Evolutionary conservation across 2,113 vertebrate genomes (phyloP).

Genomic region (Gnathonemus longibarbis): DNA sequence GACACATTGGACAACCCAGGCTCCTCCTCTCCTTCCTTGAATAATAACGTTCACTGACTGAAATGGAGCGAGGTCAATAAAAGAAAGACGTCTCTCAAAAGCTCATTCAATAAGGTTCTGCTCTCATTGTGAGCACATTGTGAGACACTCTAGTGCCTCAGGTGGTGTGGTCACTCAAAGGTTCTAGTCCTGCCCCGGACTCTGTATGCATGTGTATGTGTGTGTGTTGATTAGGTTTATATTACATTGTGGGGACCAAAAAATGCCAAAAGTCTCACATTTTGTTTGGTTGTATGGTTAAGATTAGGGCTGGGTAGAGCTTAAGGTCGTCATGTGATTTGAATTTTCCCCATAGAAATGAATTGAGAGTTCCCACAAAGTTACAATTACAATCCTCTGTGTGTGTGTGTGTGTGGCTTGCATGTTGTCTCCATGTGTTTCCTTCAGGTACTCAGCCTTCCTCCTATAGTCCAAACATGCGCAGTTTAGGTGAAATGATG

Average conservation of each 20-base stretch:
- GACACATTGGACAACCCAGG: background rate
- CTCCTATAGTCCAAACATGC: background rate
- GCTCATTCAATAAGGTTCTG: background rate
- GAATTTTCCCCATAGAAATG: too few species aligned
- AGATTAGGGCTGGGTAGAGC: too few species aligned
- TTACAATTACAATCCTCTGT: background rate
- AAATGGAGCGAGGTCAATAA: background rate
- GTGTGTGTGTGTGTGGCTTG: background rate
- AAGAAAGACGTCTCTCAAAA: background rate
- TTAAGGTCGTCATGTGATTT: too few species aligned
- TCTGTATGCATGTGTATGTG: background rate
- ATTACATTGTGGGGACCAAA: too few species aligned
- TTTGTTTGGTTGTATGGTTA: too few species aligned
- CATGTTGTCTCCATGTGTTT: background rate
- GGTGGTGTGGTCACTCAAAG: background rate
- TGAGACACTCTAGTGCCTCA: background rate
- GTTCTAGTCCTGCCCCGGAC: background rate
- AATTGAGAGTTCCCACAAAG: too few species aligned
- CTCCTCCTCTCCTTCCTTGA: background rate
- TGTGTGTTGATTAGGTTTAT: background rate
- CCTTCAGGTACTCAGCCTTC: background rate
- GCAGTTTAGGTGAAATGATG: background rate
- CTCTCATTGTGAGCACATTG: background rate
- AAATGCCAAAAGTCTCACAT: too few species aligned
- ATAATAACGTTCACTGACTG: background rate